Percentiles rank a stretch among this genome's conserved stretches.
phyloP scores from a whole-genome alignment of 2,797 vertebrate species.

The Sandelia bainsii region DNA sequence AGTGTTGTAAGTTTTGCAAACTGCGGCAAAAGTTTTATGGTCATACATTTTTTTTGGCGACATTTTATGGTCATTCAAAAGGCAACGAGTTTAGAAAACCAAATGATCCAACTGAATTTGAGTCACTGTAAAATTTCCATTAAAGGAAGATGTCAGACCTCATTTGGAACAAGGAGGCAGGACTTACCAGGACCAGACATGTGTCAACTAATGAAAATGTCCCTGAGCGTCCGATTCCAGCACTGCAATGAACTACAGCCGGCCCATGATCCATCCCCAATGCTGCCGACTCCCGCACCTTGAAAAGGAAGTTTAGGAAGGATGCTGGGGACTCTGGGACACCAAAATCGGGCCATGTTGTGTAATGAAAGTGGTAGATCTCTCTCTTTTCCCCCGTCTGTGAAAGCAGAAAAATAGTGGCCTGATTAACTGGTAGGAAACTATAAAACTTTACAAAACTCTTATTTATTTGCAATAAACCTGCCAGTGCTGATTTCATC shows the following conservation, averaged over 20 bases:
- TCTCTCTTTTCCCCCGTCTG: conserved; percentile 94
- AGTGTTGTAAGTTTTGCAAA: no score
- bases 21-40: no score
- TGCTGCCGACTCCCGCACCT: conserved; percentile 94
- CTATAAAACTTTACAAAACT: background rate
- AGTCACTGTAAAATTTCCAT: background rate
- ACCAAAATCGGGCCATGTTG: conserved; percentile 98
- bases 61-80: background rate
- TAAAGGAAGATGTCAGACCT: background rate
- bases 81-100: background rate
- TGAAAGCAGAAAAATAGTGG: conserved; percentile 26
- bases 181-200: conserved; percentile 93
- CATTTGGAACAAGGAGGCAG: background rate
- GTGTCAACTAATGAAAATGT: conserved; percentile 98
- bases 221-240: conserved; percentile 95
- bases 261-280: conserved; percentile 89
- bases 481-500: background rate
- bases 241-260: conserved; percentile 96
- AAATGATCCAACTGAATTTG: background rate
- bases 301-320: conserved; percentile 97
- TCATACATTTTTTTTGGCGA: no score
- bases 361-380: conserved; percentile 98
- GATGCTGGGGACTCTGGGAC: conserved; percentile 98
- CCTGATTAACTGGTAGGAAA: background rate
- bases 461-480: background rate